A percentile compares a stretch with the other conserved stretches of the same genome.
Evolutionary conservation across 2,888 invertebrate species (phyloP).

Genomic region (Sphaerophoria taeniata): DNA sequence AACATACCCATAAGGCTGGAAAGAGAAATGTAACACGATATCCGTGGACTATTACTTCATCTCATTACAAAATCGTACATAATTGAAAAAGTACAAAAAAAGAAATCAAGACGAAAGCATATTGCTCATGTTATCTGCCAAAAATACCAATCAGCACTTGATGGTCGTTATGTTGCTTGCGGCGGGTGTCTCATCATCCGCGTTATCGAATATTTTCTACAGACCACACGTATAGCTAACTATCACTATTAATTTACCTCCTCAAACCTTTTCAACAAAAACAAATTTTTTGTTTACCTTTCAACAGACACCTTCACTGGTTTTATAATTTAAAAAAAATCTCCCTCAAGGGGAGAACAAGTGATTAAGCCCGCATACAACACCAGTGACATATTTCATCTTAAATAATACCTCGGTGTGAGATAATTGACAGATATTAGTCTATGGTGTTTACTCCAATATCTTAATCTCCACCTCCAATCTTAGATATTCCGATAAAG

Average conservation of each 20-base stretch:
- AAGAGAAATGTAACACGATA: not conserved
- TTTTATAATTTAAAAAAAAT: not conserved
- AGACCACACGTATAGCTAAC: too few relatives aligned
- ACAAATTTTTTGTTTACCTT: not conserved
- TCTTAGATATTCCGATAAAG: slow-evolving; percentile 11
- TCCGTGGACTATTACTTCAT: too few relatives aligned
- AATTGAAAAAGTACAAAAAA: too few relatives aligned
- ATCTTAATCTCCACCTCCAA: slow-evolving; percentile 29
- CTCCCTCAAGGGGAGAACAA: not conserved
- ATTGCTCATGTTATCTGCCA: too few relatives aligned
- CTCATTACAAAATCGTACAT: too few relatives aligned
- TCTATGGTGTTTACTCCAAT: not conserved
- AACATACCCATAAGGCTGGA: slow-evolving; percentile 36
- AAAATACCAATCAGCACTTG: too few relatives aligned
- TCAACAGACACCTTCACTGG: not conserved
- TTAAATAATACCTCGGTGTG: slow-evolving; percentile 19
- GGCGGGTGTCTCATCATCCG: too few relatives aligned
- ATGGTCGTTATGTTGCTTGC: too few relatives aligned
- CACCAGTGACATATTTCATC: slow-evolving; percentile 6
- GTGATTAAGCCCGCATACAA: slow-evolving; percentile 11
- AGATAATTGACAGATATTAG: slow-evolving; percentile 32
- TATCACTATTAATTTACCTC: too few relatives aligned
- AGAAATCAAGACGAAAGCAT: too few relatives aligned
- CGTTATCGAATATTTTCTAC: too few relatives aligned
- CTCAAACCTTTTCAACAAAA: not conserved